Base-by-base conservation (phyloP, 1,140 invertebrate genomes). In the Archegozetes longisetosus region DNA sequence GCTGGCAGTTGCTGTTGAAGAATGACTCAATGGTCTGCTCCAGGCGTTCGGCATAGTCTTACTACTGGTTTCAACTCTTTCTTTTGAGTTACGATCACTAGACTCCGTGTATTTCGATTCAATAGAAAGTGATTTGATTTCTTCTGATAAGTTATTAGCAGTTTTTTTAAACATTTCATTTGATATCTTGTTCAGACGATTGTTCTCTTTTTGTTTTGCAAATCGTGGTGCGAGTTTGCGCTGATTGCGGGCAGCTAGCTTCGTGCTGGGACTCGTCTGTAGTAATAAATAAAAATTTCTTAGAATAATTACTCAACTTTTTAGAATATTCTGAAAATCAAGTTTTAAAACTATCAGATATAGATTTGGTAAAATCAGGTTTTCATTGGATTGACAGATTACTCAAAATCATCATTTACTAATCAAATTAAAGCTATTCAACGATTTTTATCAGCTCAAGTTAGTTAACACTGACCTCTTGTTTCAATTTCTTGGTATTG, bases 181-280 rank as follows among this genome's bases (percentile, higher is more conserved):
- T 40, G 32, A 17, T 40, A 40, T 9, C 17, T 6, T 9, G 32
- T 40, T 40, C 23, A 63, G 12, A 9, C 64, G 47, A 60, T 76
- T 78, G 23, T 75, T 73, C 64, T 82, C 75, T 49, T 79, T 76
- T 69, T 85, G 82, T 67, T 84, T 86, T n/a, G 81, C 84, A 65
- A 90, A 82, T 48, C 87, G 77, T 0, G 87, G 87, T 1, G 86
- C 81, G 12, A 89, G 71, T n/a, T n/a, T n/a, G n/a, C n/a, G n/a
- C n/a, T n/a, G n/a, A n/a, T n/a, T n/a, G n/a, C n/a, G n/a, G n/a
- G n/a, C n/a, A n/a, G n/a, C n/a, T n/a, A n/a, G n/a, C n/a, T n/a
- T n/a, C n/a, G n/a, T n/a, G n/a, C n/a, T n/a, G n/a, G n/a, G n/a
- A n/a, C n/a, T n/a, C n/a, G n/a, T n/a, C n/a, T n/a, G n/a, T n/a